Evolutionary conservation across 2,888 invertebrate genomes (phyloP).

Genomic region (Sphecodes monilicornis): DNA sequence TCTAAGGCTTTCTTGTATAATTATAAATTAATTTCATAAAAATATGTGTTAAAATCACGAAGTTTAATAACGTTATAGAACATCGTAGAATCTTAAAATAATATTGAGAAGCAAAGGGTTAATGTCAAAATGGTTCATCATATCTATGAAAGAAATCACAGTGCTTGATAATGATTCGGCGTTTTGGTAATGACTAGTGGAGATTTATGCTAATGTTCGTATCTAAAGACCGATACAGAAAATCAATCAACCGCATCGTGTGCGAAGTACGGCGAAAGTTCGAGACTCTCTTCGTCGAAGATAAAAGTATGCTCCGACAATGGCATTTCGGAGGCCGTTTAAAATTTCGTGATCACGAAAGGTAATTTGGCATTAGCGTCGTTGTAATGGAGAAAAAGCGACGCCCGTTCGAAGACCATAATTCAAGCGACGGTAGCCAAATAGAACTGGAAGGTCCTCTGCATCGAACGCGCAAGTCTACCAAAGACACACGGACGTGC

Average conservation of each 20-base stretch:
- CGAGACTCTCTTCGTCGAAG: not conserved
- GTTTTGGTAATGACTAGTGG: conserved; percentile 19
- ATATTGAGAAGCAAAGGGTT: too few species aligned
- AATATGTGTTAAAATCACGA: too few species aligned
- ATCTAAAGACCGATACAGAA: not conserved
- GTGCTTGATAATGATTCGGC: conserved; percentile 29
- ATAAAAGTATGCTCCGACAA: not conserved
- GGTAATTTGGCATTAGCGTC: conserved; percentile 47
- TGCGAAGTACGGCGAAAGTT: not conserved
- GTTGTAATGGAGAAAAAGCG: conserved; percentile 41
- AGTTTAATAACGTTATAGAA: too few species aligned
- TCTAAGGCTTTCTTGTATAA: too few species aligned
- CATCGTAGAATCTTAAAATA: too few species aligned
- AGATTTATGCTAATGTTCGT: not conserved
- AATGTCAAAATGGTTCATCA: too few species aligned
- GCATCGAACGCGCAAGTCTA: conserved; percentile 7
- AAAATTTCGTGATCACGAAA: conserved; percentile 41
- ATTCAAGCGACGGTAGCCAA: conserved; percentile 14
- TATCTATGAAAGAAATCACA: not conserved
- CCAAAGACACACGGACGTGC: conserved; percentile 40
- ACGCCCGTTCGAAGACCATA: not conserved
- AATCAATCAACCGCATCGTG: not conserved
- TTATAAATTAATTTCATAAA: too few species aligned
- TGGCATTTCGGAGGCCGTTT: not conserved
- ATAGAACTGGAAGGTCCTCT: conserved; percentile 33